Evolutionary conservation across 2,797 vertebrate genomes (phyloP), one percentile per base, ranked within the genome.

Genomic region (Nasua narica): DNA sequence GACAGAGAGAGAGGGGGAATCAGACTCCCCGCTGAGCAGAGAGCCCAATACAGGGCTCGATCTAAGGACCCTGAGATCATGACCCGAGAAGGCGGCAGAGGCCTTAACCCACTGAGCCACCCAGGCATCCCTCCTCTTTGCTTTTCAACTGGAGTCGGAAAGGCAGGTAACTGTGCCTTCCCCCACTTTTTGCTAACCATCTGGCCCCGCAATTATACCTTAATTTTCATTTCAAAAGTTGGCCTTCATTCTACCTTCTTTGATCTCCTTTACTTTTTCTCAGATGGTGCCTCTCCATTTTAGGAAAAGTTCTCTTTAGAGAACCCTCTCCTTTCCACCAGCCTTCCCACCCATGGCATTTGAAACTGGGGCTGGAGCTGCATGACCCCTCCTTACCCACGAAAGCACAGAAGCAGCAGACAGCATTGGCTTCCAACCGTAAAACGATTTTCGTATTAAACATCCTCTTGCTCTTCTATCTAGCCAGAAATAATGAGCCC

Each of bases 401-500:
- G 9, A 27, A 89, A 69, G 91, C 43, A 32, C 35, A 60, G 60
- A 87, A 82, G 60, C 35, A 25, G 15, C 35, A n/a, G 40, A 19
- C 9, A 25, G 23, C 21, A 7, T 21, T 46, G 27, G 27, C 32
- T 81, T 96, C 78, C 82, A 46, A 27, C 76, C 46, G 62, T 19
- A 10, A 43, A 84, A 58, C 76, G 72, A 89, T 77, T 72, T 84
- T 79, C 1, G 0, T 32, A 29, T 43, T 90, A 48, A 95, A 43
- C 40, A 27, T 40, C 32, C 21, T 16, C 29, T 65, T 48, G n/a
- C 27, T 72, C 52, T 67, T 90, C 86, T 50, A 72, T 7, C 46
- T 14, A 67, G 35, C 43, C 25, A n/a, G 90, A 92, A 97, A 82
- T 87, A 92, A 93, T 65, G 62, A 74, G 72, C 48, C 87, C 69